Evolutionary conservation across 1,140 invertebrate species (phyloP).

Genomic region (Wasmannia auropunctata): DNA sequence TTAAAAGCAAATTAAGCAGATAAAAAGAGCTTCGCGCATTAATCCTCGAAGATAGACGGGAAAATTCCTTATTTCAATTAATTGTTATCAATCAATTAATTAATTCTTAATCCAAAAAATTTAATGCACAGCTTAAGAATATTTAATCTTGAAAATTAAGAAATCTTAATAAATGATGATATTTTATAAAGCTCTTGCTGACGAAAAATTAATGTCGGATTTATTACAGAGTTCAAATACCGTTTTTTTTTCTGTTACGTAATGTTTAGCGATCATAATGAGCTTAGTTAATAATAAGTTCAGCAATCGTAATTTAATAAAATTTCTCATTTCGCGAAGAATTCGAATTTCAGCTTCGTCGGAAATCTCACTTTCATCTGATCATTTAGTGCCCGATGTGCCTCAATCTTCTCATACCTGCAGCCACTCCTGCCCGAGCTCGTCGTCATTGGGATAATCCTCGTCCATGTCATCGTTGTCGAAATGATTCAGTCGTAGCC

Average conservation of each 20-base stretch:
- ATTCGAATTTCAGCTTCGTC: conserved; percentile 26
- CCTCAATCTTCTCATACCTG: conserved; percentile 75
- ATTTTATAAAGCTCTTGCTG: neutral
- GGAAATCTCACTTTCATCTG: neutral
- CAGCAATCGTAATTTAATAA: neutral
- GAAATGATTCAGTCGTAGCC: conserved; percentile 14
- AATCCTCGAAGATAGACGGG: neutral
- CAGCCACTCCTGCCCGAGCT: conserved; percentile 75
- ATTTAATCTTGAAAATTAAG: neutral
- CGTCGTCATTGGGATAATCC: conserved; percentile 64
- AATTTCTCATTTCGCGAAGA: neutral
- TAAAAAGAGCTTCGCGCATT: neutral
- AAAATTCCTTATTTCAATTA: neutral
- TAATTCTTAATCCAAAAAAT: neutral
- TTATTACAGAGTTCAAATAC: neutral
- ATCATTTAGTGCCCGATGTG: neutral
- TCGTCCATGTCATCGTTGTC: conserved; percentile 33
- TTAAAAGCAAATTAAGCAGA: neutral
- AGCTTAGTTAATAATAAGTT: neutral
- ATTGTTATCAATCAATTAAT: neutral
- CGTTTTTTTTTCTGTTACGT: neutral
- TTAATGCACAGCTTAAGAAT: neutral
- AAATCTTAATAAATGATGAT: neutral
- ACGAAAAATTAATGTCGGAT: neutral
- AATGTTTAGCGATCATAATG: neutral